A percentile compares a stretch with the other conserved stretches of the same genome.
phyloP scores from a whole-genome alignment of 2,797 vertebrate species.

The Mycteria americana region DNA sequence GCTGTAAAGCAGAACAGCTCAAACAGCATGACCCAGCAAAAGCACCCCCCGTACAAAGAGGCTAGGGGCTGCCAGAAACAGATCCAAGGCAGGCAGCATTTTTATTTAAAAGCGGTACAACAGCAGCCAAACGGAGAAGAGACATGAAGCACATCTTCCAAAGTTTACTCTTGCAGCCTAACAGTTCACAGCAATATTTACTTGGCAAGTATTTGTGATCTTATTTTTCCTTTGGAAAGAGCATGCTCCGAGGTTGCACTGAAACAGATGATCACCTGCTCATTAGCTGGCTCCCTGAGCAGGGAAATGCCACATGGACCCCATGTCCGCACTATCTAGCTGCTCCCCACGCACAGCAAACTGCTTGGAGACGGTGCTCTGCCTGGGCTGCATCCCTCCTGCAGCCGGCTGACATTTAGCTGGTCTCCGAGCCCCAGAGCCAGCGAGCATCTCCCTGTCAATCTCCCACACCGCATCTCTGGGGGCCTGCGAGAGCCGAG shows the following conservation, averaged over 20 bases:
- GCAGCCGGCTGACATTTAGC: neutral
- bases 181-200: neutral
- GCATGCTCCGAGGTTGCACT: neutral
- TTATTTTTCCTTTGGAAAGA: neutral
- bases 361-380: accelerated
- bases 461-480: neutral
- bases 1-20: neutral
- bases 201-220: neutral
- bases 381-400: neutral
- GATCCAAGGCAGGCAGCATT: neutral
- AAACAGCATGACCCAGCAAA: neutral
- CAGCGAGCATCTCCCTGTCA: neutral
- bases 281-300: neutral
- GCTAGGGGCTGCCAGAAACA: neutral
- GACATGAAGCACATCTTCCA: neutral
- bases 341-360: neutral
- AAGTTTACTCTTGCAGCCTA: neutral
- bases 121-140: neutral
- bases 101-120: neutral
- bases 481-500: neutral
- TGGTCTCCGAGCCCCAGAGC: neutral
- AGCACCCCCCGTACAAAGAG: accelerated
- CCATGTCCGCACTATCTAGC: neutral
- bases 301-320: neutral
- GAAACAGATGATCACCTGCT: neutral